Conservation (phyloP, 2,888 invertebrate genomes). For the Drosophila monieri region DNA sequence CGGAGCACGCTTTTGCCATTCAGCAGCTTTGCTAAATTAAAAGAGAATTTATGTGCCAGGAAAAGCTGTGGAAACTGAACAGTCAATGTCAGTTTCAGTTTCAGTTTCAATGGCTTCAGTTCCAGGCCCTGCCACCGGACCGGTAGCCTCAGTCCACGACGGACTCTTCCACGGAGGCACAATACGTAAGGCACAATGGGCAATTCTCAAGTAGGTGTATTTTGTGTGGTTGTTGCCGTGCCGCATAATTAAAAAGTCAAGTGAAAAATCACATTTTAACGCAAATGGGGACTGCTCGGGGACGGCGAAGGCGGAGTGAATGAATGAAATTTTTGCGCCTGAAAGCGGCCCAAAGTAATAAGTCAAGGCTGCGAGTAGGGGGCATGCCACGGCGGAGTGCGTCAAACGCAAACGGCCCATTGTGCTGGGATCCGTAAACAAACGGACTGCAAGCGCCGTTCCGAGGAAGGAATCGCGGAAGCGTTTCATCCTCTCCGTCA, state of each 20-base stretch:
- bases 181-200: slow-evolving; percentile 25
- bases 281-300: slow-evolving; percentile 49
- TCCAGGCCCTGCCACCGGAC: neutral
- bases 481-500: neutral
- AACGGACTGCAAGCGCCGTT: slow-evolving; percentile 62
- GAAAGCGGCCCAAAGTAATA: slow-evolving; percentile 75
- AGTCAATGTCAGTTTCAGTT: too few species aligned
- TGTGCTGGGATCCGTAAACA: slow-evolving; percentile 43
- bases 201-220: slow-evolving; percentile 74
- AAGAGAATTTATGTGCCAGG: slow-evolving; percentile 36
- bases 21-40: slow-evolving; percentile 32
- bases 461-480: slow-evolving; percentile 2
- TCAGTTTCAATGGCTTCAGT: too few species aligned
- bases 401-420: slow-evolving; percentile 73
- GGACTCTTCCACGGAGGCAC: neutral
- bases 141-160: neutral
- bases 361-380: slow-evolving; percentile 37
- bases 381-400: slow-evolving; percentile 54
- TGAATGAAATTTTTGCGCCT: slow-evolving; percentile 77
- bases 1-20: slow-evolving; percentile 56
- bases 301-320: slow-evolving; percentile 53
- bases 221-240: slow-evolving; percentile 52
- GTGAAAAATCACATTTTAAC: slow-evolving; percentile 80
- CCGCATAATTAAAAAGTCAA: slow-evolving; percentile 79
- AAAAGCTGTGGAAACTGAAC: slow-evolving; percentile 28